Percentiles rank a stretch among this genome's conserved stretches.
phyloP scores from a whole-genome alignment of 2,797 vertebrate genomes.

The Ceyx erithaca region DNA sequence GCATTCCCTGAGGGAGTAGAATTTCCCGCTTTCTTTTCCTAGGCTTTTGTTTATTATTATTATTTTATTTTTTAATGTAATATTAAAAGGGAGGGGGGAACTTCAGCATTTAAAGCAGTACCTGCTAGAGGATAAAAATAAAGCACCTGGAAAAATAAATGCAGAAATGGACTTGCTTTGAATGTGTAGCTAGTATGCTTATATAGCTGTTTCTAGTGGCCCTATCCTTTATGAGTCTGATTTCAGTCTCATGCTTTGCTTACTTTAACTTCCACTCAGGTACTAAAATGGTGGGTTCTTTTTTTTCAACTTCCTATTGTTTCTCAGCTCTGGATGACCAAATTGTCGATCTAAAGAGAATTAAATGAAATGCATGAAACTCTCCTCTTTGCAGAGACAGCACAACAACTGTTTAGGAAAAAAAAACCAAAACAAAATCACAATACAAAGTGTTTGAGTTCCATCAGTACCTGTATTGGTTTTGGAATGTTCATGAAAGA shows the following conservation, averaged over 20 bases:
- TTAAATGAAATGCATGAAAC: neutral
- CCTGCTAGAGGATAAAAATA: neutral
- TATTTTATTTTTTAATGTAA: no score
- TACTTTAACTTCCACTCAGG: neutral
- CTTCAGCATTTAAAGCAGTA: neutral
- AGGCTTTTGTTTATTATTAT: no score
- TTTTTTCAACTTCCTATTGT: neutral
- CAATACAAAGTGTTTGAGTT: neutral
- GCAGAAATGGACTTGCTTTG: fast-evolving
- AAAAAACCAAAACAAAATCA: no score
- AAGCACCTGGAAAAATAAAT: neutral
- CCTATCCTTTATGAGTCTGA: fast-evolving
- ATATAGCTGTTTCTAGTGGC: neutral
- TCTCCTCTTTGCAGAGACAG: neutral
- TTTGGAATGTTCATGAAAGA: neutral
- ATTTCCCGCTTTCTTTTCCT: neutral
- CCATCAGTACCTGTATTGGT: neutral
- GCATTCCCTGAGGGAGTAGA: fast-evolving
- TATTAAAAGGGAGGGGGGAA: neutral
- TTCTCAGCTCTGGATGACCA: neutral
- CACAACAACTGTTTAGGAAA: neutral
- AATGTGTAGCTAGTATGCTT: neutral
- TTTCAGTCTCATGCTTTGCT: neutral
- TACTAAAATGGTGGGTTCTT: neutral
- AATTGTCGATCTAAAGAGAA: neutral